Base-by-base conservation (phyloP, 2,888 invertebrate genomes). In the Disparrhopalites patrizii region DNA sequence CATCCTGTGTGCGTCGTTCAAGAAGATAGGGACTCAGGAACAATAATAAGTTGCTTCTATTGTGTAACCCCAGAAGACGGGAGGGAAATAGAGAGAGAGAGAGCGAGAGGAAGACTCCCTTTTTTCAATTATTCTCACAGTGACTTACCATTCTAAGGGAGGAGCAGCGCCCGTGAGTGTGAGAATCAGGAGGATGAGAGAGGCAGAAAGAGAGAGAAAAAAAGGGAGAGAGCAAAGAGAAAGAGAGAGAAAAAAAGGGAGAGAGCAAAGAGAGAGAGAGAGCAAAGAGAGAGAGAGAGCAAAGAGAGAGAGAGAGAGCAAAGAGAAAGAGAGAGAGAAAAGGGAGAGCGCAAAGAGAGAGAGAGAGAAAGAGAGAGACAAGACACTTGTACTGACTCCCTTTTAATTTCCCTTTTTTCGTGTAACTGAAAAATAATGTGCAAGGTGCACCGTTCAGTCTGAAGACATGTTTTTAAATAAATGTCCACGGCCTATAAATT, bases 41-140 rank as follows among this genome's bases (percentile, higher is more conserved):
- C 3, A 47, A 47, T 47, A 47, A 47, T 20, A 47, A 47, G 15
- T 25, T 47, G 47, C 47, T 13, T 25, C 23, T 25, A 47, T 47
- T 47, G 47, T 47, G 23, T 47, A 40, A 13, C 13, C 47, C n/a
- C n/a, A 15, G 8, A 20, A 25, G 47, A 15, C 15, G 5, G n/a
- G n/a, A 47, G 47, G 47, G 20, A 47, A 47, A n/a, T n/a, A n/a
- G n/a, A n/a, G n/a, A n/a, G n/a, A n/a, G n/a, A 15, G 8, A 20
- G 47, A 25, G n/a, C 15, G 5, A n/a, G n/a, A 47, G 47, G 47
- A 23, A 47, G 25, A 47, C 47, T 47, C 47, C 47, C 47, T 47
- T 47, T 47, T 47, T 47, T 47, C 47, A 47, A 47, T 47, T 47
- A 47, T 47, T n/a, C 23, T 47, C 47, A 47, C 25, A 18, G 20